Evolutionary conservation across 1,140 invertebrate genomes (phyloP), one percentile per base, ranked within the genome.

Genomic region (Camponotus floridanus): DNA sequence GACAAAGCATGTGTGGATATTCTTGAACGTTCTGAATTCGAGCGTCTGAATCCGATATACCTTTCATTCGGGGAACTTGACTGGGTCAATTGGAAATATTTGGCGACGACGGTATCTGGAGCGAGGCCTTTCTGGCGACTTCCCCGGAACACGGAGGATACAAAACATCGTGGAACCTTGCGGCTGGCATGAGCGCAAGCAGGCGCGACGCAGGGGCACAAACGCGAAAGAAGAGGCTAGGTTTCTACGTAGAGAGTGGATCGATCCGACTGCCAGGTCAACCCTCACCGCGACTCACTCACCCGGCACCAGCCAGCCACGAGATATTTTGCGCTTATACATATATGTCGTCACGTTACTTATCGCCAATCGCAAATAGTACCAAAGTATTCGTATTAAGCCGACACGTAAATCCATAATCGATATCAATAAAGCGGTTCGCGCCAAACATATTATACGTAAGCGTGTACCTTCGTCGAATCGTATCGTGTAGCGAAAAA

Each of bases 201-300:
- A 90, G 87, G 88, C 90, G 90, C 90, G 84, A 89, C 85, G 87
- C 89, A 84, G 84, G 88, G 76, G 81, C 64, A 88, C 76, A 81
- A 90, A 88, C 86, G 88, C 79, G 89, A 91, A 90, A 91, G 90
- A 91, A 89, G 90, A 90, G 85, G 89, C 86, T 89, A 91, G 89
- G 89, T 88, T 83, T 88, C 71, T 76, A 85, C 89, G 76, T 85
- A 68, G 68, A 88, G 84, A 85, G 85, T 85, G 89, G 89, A 91
- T 92, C 91, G 91, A 92, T 92, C 90, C 91, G 90, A 86, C 86
- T 92, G 88, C 89, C 91, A 92, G 91, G 91, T 92, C 91, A 91
- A 92, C 91, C 91, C 89, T 90, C 89, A 68, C 85, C 85, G 89
- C 85, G 85, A 87, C 83, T 90, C 89, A 57, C 85, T 89, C 91